Evolutionary conservation across 2,888 invertebrate species (phyloP), one percentile per base, ranked within the genome.

Genomic region (Pachydiplax longipennis): DNA sequence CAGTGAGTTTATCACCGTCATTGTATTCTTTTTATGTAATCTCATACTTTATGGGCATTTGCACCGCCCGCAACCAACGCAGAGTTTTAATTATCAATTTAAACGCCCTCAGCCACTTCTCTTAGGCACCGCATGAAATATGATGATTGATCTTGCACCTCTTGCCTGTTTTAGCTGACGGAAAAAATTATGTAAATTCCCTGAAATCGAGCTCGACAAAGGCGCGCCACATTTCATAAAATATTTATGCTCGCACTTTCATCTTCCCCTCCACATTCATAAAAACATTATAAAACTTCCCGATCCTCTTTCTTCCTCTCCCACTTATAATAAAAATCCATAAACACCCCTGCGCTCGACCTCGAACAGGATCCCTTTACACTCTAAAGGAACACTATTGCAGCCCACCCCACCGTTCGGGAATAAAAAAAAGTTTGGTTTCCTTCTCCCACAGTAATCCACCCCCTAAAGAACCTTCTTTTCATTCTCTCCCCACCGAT

Each of bases 401-500:
- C 73, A 1, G 8, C 73, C 31, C 73, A 73, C 25, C 73, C 73
- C 73, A 73, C 31, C 65, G 12, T 65, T 4, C 25, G 73, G 25
- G 25, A 12, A 18, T 2, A 73, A 10, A 73, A 73, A 73, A 73
- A 73, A 3, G 3, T 73, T 31, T 73, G 22, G 25, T 65, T 65
- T 65, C n/a, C 73, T 73, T 73, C 73, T 73, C 73, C 73, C 73
- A 73, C 25, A 73, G 73, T 13, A 73, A 73, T 73, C 73, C 73
- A 73, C 73, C 73, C 73, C 73, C 25, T 31, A 87, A 87, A 87
- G 61, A 87, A 58, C 87, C 61, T 61, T 61, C 61, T 61, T 61
- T 87, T 87, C 87, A 83, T 83, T 83, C 61, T 37, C n/a, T 31
- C 87, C 87, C 87, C 65, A 61, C 87, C 87, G 61, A 87, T 61